phyloP scores from a whole-genome alignment of 2,888 invertebrate species.

The Strigamia transsilvanica region DNA sequence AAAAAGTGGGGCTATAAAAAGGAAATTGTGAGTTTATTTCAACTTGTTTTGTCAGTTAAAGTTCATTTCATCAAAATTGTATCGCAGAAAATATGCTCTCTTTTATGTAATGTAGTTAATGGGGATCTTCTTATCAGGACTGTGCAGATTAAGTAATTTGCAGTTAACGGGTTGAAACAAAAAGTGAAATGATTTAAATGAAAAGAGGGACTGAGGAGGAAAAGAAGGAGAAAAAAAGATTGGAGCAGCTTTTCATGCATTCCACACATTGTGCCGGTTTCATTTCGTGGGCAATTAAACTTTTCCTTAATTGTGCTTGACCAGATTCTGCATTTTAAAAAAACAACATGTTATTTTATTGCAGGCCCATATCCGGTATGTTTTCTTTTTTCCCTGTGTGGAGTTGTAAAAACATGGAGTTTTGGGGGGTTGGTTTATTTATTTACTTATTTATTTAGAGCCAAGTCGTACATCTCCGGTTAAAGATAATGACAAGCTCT shows the following conservation, averaged over 20 bases:
- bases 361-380: conserved; percentile 7
- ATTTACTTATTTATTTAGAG: conserved; percentile 18
- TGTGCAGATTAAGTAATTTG: conserved; percentile 36
- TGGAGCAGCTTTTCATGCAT: conserved; percentile 25
- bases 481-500: conserved; percentile 23
- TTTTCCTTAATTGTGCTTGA: conserved; percentile 38
- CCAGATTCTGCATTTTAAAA: conserved; percentile 1
- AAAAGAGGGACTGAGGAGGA: not conserved
- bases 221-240: not conserved
- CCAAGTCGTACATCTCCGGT: conserved; percentile 16
- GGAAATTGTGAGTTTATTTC: not conserved
- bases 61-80: conserved; percentile 6
- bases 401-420: not conserved
- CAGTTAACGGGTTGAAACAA: conserved; percentile 42
- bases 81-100: not conserved
- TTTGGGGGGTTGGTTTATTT: not conserved
- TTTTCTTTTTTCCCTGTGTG: conserved; percentile 21
- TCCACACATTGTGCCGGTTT: conserved; percentile 38
- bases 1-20: not conserved
- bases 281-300: conserved; percentile 38
- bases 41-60: not conserved
- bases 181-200: conserved; percentile 37
- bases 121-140: not conserved
- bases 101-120: not conserved
- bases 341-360: conserved; percentile 12